Evolutionary conservation across 2,888 invertebrate genomes (phyloP).

Genomic region (Idaea dimidiata): DNA sequence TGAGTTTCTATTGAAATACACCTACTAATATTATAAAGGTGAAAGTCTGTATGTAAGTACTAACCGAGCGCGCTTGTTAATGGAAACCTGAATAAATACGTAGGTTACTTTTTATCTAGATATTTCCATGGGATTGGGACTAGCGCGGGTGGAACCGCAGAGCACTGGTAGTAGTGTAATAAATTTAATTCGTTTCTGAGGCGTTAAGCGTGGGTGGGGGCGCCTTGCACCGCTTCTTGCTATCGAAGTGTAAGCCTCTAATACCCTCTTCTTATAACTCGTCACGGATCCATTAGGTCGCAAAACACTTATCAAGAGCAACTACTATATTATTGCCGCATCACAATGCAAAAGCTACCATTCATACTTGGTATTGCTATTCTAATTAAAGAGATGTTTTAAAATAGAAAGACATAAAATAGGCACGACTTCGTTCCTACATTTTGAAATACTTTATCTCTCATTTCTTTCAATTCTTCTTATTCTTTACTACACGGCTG

Average conservation of each 20-base stretch:
- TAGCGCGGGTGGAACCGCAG: no score
- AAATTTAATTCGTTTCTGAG: not conserved
- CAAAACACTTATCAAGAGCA: not conserved
- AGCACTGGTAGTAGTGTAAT: no score
- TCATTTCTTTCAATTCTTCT: not conserved
- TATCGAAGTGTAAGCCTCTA: not conserved
- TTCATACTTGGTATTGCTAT: not conserved
- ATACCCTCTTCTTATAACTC: not conserved
- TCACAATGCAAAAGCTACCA: not conserved
- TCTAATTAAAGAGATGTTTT: not conserved
- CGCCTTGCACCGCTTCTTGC: not conserved
- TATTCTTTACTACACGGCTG: no score
- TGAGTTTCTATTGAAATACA: no score
- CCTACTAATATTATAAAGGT: no score
- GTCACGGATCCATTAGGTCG: not conserved
- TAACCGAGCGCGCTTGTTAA: no score
- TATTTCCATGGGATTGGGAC: no score
- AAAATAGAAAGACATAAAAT: not conserved
- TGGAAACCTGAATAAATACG: no score
- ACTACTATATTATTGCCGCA: not conserved
- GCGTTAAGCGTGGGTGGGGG: not conserved
- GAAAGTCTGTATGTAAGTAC: no score
- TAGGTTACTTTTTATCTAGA: no score
- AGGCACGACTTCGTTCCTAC: not conserved
- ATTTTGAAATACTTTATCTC: not conserved